phyloP scores from a whole-genome alignment of 2,797 vertebrate species.

The Squalus acanthias region DNA sequence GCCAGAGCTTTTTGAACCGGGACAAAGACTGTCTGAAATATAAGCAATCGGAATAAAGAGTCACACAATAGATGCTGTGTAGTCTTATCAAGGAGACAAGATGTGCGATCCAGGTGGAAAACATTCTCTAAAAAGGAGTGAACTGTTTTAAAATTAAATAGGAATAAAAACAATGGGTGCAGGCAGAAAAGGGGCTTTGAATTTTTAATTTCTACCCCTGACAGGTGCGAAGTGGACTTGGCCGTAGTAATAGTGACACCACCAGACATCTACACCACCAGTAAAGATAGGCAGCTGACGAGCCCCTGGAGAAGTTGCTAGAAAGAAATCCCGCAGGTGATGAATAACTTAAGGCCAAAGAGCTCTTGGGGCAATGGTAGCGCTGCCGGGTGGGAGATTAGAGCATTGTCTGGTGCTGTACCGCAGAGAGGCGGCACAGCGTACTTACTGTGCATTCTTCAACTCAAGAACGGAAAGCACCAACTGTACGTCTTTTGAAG shows the following conservation, averaged over 20 bases:
- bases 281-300: neutral
- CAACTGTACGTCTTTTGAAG: constrained; percentile 23
- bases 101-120: neutral
- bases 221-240: neutral
- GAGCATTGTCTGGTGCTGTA: neutral
- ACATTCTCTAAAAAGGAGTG: neutral
- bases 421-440: neutral
- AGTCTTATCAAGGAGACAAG: neutral
- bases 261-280: neutral
- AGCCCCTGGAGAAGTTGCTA: neutral
- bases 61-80: neutral
- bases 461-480: constrained; percentile 22
- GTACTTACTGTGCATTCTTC: constrained; percentile 31
- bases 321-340: neutral
- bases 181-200: neutral
- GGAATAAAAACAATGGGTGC: neutral
- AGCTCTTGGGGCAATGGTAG: neutral
- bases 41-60: neutral
- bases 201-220: neutral
- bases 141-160: neutral
- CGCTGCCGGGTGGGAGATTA: neutral
- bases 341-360: neutral
- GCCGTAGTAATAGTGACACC: neutral
- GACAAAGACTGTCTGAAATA: neutral
- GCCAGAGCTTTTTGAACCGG: neutral